Conservation (phyloP, 1,140 invertebrate species). For the Anastatus disparis region DNA sequence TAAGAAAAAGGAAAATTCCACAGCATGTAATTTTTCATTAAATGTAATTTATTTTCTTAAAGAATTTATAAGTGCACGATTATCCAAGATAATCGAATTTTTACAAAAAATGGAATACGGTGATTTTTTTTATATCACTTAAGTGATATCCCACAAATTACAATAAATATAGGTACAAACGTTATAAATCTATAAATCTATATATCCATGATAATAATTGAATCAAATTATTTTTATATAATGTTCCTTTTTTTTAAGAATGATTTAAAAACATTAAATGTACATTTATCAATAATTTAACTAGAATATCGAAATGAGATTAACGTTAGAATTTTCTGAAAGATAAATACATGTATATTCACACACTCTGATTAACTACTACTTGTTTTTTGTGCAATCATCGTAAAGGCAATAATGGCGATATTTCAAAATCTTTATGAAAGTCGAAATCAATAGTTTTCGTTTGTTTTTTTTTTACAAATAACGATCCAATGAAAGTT, state of each 20-base stretch:
- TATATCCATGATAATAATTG: background rate
- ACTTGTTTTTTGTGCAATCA: slow-evolving; percentile 13
- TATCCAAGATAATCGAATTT: slow-evolving; percentile 19
- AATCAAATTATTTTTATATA: slow-evolving; percentile 14
- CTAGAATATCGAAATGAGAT: background rate
- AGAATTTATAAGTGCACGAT: slow-evolving; percentile 21
- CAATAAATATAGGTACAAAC: slow-evolving; percentile 29
- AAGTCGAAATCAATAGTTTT: background rate
- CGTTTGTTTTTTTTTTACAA: no score
- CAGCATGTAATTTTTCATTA: no score
- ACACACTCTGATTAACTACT: background rate
- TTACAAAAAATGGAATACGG: slow-evolving; percentile 18
- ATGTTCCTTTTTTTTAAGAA: background rate
- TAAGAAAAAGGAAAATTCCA: no score
- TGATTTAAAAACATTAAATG: background rate
- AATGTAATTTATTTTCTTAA: background rate
- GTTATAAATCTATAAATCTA: slow-evolving; percentile 31
- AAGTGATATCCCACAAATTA: slow-evolving; percentile 1
- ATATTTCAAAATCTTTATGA: no score
- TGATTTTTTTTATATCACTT: background rate
- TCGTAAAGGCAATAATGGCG: slow-evolving; percentile 18
- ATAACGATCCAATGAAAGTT: no score
- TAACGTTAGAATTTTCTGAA: background rate
- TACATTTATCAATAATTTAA: background rate
- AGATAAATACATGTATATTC: background rate